These are phyloP conservation scores for Drosophila bunnanda DNA, from an alignment of 2,888 invertebrate species.

Conservation along the genomic window DNA sequence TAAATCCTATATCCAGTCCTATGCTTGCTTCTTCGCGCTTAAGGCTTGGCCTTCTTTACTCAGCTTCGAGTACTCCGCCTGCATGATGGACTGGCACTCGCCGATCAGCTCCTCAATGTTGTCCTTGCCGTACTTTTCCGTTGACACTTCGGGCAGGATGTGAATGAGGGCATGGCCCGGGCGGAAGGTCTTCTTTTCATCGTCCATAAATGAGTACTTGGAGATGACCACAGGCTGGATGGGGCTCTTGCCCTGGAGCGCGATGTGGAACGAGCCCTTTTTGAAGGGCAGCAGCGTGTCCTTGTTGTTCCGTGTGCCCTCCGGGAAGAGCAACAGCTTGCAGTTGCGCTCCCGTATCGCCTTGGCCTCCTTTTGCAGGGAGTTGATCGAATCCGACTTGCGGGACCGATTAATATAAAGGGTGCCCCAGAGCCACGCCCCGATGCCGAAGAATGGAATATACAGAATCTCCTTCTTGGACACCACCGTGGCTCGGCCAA, in stretches of 20 bases:
- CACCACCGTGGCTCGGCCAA: conserved; percentile 92
- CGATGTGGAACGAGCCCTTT: conserved; percentile 98
- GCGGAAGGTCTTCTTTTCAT: conserved; percentile 87
- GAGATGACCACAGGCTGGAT: conserved; percentile 96
- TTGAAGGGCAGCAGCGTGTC: conserved; percentile 94
- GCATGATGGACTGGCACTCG: conserved; percentile 88
- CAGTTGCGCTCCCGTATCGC: conserved; percentile 89
- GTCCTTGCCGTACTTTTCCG: conserved; percentile 87
- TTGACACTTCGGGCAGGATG: conserved; percentile 90
- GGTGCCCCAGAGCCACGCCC: conserved; percentile 94
- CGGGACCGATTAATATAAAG: conserved; percentile 94
- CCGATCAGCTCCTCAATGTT: conserved; percentile 88
- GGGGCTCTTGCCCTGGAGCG: conserved; percentile 92
- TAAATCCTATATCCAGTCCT: conserved; percentile 32
- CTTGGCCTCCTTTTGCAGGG: conserved; percentile 89
- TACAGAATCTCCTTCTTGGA: conserved; percentile 93
- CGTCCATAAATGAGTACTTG: conserved; percentile 90
- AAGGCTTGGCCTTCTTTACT: conserved; percentile 83
- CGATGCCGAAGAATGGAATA: conserved; percentile 93
- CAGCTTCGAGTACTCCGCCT: conserved; percentile 86
- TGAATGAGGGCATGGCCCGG: conserved; percentile 90
- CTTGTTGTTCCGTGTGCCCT: conserved; percentile 94
- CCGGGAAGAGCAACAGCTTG: conserved; percentile 94
- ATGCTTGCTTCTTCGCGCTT: conserved; percentile 64
- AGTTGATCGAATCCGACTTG: conserved; percentile 88